phyloP scores from a whole-genome alignment of 2,888 invertebrate genomes.

The Ectemnius cavifrons region DNA sequence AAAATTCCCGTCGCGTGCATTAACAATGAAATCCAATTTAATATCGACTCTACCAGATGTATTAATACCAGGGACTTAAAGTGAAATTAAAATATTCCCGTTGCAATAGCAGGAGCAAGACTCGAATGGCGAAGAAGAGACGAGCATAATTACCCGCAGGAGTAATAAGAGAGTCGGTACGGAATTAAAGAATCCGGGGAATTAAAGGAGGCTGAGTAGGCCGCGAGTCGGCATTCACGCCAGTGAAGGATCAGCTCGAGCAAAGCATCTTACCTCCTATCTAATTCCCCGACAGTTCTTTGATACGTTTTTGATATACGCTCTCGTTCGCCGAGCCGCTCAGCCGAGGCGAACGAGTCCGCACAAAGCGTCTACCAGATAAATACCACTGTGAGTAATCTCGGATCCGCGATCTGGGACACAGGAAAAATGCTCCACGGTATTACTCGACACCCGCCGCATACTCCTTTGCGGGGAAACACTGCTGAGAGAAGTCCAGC shows the following conservation, averaged over 20 bases:
- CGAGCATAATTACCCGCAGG: neutral
- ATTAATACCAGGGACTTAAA: neutral
- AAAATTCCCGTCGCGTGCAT: too few species aligned
- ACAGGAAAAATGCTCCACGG: slow-evolving; percentile 35
- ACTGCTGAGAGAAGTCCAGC: neutral
- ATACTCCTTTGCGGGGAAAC: too few species aligned
- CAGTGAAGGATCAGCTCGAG: slow-evolving; percentile 62
- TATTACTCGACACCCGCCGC: too few species aligned
- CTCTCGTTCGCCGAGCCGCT: slow-evolving; percentile 25
- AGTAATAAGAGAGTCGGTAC: neutral
- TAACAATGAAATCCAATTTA: too few species aligned
- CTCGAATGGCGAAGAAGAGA: neutral
- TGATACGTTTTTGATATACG: slow-evolving; percentile 44
- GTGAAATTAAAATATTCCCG: neutral
- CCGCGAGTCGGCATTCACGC: slow-evolving; percentile 55
- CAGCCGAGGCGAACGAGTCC: slow-evolving; percentile 51
- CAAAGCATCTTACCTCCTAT: slow-evolving; percentile 66
- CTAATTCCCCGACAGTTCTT: slow-evolving; percentile 68
- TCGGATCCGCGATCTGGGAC: slow-evolving; percentile 57
- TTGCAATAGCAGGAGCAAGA: neutral
- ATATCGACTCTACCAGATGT: neutral
- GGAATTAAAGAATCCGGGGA: slow-evolving; percentile 2
- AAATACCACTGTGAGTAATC: slow-evolving; percentile 71
- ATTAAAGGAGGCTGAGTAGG: neutral
- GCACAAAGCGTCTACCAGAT: slow-evolving; percentile 67